phyloP scores from a whole-genome alignment of 2,797 vertebrate species.

The Pantherophis vulpinus region DNA sequence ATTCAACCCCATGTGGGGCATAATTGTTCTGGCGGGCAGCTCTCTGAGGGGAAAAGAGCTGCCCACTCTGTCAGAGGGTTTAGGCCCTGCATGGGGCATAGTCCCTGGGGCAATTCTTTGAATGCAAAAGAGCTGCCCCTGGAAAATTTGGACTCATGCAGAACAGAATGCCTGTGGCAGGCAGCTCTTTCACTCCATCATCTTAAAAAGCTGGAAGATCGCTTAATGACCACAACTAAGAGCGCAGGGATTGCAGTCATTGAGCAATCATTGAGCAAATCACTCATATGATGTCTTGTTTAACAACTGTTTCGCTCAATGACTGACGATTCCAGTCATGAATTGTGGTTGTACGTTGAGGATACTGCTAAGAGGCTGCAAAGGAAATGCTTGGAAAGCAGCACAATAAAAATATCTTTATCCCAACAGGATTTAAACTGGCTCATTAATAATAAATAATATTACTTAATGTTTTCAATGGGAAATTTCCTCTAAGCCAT shows the following conservation, averaged over 20 bases:
- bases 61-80: neutral
- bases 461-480: neutral
- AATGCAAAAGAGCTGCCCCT: neutral
- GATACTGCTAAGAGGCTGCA: neutral
- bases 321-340: neutral
- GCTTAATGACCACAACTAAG: neutral
- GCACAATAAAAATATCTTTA: neutral
- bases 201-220: neutral
- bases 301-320: neutral
- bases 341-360: neutral
- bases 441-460: slow-evolving; percentile 20
- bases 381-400: neutral
- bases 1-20: neutral
- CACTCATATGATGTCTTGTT: neutral
- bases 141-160: neutral
- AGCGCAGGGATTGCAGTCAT: neutral
- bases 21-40: neutral
- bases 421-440: neutral
- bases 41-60: neutral
- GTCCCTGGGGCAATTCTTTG: neutral
- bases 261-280: neutral
- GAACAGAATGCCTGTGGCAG: neutral
- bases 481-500: neutral
- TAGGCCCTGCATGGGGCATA: neutral
- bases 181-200: neutral